A percentile compares a stretch with the other conserved stretches of the same genome.
Evolutionary conservation across 2,113 vertebrate genomes (phyloP).

Genomic region (Oophaga pumilio): DNA sequence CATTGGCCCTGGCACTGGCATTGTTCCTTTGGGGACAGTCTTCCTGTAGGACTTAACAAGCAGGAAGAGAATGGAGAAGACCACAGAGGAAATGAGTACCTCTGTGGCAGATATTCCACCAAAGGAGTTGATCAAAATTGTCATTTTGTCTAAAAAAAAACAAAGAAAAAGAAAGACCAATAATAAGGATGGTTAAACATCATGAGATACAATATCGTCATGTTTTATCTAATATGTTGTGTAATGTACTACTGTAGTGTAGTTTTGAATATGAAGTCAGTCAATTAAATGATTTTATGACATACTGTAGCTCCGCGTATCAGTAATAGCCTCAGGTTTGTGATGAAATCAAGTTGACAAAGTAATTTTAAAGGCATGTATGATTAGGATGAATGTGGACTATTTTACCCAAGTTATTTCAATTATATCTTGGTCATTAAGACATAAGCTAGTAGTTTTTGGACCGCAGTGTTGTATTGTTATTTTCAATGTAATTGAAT

Average conservation of each 20-base stretch:
- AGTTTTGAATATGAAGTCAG: background rate
- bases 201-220: background rate
- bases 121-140: constrained; percentile 1
- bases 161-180: constrained; percentile 14
- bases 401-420: background rate
- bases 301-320: background rate
- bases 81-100: constrained; percentile 70
- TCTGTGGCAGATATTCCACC: constrained; percentile 68
- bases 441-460: background rate
- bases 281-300: background rate
- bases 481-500: background rate
- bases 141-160: constrained; percentile 30
- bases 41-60: constrained; percentile 65
- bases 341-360: background rate
- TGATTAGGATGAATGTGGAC: background rate
- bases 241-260: background rate
- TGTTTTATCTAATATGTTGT: background rate
- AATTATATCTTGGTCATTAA: background rate
- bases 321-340: background rate
- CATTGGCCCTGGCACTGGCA: constrained; percentile 79
- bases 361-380: background rate
- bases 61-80: constrained; percentile 74
- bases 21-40: constrained; percentile 77
- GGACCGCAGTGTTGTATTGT: background rate
- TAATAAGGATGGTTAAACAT: background rate